Evolutionary conservation across 2,888 invertebrate species (phyloP).

Genomic region (Perdita meconis): DNA sequence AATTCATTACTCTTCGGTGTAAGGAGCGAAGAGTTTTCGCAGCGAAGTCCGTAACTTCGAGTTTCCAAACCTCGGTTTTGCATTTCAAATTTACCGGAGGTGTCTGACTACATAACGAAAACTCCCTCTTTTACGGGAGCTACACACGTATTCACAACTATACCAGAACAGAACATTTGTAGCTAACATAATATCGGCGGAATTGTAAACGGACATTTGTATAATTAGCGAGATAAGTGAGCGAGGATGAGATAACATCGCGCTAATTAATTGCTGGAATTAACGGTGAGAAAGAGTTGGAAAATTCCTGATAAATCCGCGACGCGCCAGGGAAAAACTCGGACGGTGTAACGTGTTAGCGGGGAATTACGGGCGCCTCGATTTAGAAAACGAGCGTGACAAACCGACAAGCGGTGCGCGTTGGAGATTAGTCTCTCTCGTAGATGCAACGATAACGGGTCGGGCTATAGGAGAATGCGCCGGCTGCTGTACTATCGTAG

Average conservation of each 20-base stretch:
- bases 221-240: slow-evolving; percentile 7
- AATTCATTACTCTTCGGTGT: too few relatives aligned
- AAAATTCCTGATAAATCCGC: slow-evolving; percentile 6
- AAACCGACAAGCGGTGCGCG: slow-evolving; percentile 18
- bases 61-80: too few relatives aligned
- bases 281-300: slow-evolving; percentile 1
- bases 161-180: neutral
- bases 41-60: too few relatives aligned
- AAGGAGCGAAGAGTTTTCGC: too few relatives aligned
- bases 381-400: slow-evolving; percentile 35
- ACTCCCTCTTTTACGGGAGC: neutral
- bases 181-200: neutral
- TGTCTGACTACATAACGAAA: too few relatives aligned
- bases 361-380: slow-evolving; percentile 31
- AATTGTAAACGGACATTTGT: neutral
- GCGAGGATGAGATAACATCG: slow-evolving; percentile 18
- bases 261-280: slow-evolving; percentile 15
- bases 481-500: neutral
- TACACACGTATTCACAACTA: neutral
- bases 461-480: neutral
- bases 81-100: too few relatives aligned
- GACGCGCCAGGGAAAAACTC: neutral
- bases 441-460: slow-evolving; percentile 8
- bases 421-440: slow-evolving; percentile 22
- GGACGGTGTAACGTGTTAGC: neutral